Base-by-base conservation (phyloP, 2,113 vertebrate species). In the Caretta caretta region DNA sequence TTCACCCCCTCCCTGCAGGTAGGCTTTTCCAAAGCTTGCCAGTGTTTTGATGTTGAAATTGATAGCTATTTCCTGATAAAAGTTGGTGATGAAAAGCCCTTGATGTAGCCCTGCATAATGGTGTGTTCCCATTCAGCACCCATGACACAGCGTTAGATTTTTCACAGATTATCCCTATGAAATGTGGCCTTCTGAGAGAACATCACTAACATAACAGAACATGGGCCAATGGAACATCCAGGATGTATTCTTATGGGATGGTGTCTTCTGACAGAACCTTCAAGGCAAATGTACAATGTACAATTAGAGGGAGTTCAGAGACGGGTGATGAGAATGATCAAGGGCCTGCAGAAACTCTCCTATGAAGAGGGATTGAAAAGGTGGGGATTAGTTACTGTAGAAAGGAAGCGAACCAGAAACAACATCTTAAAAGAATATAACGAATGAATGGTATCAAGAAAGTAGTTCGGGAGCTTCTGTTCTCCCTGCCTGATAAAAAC, bases 401-500 rank as follows among this genome's bases (percentile, higher is more conserved):
- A 72, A 35, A 80, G 69, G 19, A 95, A 86, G 85, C 25, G 42
- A 87, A 93, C 29, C 80, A n/a, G 81, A 85, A 51, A 50, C 57
- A 76, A 78, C 25, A 79, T 90, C 82, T 90, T 87, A 86, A 95
- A 96, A 69, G 82, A 81, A 19, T 91, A 91, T 91, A 83, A 90
- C 51, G 87, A 95, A 95, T 90, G 86, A 27, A 94, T 10, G n/a
- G 65, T 88, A 72, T 72, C 65, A 72, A 19, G 31, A 9, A 72
- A 20, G 9, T 72, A 72, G 35, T 9, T 72, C 17, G 46, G 35
- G 65, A 88, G 88, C 79, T 97, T 92, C 92, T 89, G 90, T 96
- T 93, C 94, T 91, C 95, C 91, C 91, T 96, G 90, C 86, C 75
- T 96, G 88, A 54, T 92, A 96, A n/a, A 8, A 7, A 92, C 51